phyloP scores from a whole-genome alignment of 2,797 vertebrate genomes.

The Gadopsis marmoratus region DNA sequence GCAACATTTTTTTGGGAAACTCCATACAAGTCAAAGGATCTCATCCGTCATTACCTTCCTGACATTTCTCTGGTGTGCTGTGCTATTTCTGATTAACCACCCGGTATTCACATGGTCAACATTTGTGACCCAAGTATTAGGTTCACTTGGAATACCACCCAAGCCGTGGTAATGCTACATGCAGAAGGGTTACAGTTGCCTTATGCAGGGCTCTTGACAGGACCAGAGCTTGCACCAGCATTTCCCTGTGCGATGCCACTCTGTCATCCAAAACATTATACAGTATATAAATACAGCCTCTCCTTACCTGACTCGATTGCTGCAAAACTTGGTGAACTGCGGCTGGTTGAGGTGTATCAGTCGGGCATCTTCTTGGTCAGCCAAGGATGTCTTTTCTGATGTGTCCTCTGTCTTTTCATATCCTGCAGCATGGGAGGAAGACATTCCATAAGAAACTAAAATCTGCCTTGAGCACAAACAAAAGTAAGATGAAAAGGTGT shows the following conservation, averaged over 20 bases:
- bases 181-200: neutral
- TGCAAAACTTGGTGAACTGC: slow-evolving; percentile 97
- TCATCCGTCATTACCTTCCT: neutral
- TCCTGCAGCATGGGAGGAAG: slow-evolving; percentile 82
- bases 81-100: neutral
- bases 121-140: neutral
- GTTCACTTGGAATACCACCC: slow-evolving; percentile 11
- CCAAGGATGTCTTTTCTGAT: slow-evolving; percentile 94
- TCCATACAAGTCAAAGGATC: neutral
- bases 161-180: neutral
- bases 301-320: slow-evolving; percentile 95
- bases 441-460: slow-evolving; percentile 22
- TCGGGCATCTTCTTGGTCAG: slow-evolving; percentile 95
- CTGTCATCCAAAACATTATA: neutral
- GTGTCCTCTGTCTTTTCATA: slow-evolving; percentile 97
- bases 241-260: neutral
- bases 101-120: neutral
- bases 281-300: neutral
- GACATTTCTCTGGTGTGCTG: neutral
- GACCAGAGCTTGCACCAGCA: neutral
- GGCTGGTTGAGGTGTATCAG: slow-evolving; percentile 96
- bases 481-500: slow-evolving; percentile 45
- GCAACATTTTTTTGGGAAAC: neutral
- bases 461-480: slow-evolving; percentile 39
- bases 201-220: neutral